These are phyloP conservation scores for Ormyrus rosae DNA, from an alignment of 2,888 invertebrate genomes.

Conservation along the genomic window DNA sequence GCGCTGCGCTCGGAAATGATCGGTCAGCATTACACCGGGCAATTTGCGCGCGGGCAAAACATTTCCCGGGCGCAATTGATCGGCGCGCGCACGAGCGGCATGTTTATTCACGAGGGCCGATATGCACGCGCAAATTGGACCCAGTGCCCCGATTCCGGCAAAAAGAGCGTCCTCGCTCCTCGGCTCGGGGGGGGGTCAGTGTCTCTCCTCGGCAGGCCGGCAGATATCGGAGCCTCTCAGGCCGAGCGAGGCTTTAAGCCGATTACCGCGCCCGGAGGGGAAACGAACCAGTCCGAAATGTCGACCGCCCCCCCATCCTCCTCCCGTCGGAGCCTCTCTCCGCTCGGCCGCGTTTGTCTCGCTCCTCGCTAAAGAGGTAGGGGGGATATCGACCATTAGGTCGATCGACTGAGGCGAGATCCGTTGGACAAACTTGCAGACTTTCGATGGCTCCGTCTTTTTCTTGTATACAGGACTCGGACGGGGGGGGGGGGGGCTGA, in stretches of 20 bases:
- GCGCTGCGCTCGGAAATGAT: background rate
- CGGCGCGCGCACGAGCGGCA: background rate
- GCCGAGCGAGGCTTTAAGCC: slow-evolving; percentile 70
- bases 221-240: slow-evolving; percentile 54
- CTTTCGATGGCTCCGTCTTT: too few species aligned
- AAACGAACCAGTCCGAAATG: slow-evolving; percentile 52
- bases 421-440: slow-evolving; percentile 28
- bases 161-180: background rate
- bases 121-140: slow-evolving; percentile 1
- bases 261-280: slow-evolving; percentile 68
- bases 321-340: background rate
- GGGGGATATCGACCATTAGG: slow-evolving; percentile 15
- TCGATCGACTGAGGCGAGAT: slow-evolving; percentile 12
- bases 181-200: background rate
- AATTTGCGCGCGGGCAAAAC: slow-evolving; percentile 24
- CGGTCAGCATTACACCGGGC: slow-evolving; percentile 1
- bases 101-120: slow-evolving; percentile 19
- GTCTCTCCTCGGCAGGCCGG: background rate
- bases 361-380: slow-evolving; percentile 19
- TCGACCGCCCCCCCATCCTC: background rate
- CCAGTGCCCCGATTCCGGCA: background rate
- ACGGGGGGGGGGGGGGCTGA: background rate
- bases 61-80: slow-evolving; percentile 29
- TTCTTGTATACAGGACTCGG: background rate
- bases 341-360: background rate